phyloP scores from a whole-genome alignment of 1,140 invertebrate species.

The Ostrea denselamellosa region DNA sequence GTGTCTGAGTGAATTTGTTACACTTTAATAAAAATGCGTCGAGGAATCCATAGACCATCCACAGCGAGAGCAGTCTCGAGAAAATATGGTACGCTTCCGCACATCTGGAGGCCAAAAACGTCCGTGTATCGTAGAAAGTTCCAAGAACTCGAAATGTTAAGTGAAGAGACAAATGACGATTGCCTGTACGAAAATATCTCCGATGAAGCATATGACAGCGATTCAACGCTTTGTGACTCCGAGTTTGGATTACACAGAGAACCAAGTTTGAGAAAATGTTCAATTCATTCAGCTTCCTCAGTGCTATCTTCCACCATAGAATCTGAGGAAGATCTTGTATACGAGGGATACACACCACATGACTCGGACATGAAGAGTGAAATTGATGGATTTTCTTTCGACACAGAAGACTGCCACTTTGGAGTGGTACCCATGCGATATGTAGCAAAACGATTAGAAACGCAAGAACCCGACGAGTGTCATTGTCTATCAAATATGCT shows the following conservation, averaged over 20 bases:
- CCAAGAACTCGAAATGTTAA: not conserved
- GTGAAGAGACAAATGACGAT: not conserved
- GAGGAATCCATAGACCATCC: not conserved
- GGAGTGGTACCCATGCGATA: not conserved
- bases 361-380: not conserved
- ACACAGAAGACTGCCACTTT: not conserved
- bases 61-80: not conserved
- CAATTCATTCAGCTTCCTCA: not conserved
- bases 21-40: not conserved
- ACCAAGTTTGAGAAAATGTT: not conserved
- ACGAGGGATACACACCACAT: not conserved
- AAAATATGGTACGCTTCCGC: not conserved
- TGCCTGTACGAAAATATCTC: not conserved
- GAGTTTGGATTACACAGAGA: not conserved
- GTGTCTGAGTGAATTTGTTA: not conserved
- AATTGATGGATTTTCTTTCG: not conserved
- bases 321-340: not conserved
- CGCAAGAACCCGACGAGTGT: not conserved
- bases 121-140: not conserved
- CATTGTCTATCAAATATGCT: not conserved
- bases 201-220: not conserved
- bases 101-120: not conserved
- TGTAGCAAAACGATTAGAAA: not conserved
- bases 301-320: not conserved
- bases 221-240: not conserved